These are phyloP conservation scores for Lutjanus argentimaculatus DNA, from an alignment of 2,797 vertebrate species.

Conservation along the genomic window DNA sequence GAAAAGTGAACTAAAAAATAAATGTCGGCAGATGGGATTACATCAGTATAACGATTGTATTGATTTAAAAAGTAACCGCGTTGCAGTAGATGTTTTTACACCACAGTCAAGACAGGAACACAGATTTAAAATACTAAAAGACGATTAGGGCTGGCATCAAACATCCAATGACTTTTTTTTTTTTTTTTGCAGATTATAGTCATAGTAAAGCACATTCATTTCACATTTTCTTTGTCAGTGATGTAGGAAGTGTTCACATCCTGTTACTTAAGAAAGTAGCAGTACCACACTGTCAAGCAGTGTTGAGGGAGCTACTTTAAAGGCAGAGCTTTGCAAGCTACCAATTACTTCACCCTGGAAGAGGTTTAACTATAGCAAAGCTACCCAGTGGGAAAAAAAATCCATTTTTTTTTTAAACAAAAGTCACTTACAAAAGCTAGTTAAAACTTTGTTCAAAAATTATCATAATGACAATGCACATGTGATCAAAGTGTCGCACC, in stretches of 20 bases:
- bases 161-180: not conserved
- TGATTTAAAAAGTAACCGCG: constrained; percentile 29
- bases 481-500: no score
- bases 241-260: not conserved
- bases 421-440: no score
- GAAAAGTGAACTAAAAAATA: constrained; percentile 14
- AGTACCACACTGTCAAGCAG: no score
- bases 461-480: no score
- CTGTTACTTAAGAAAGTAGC: not conserved
- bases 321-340: constrained; percentile 39
- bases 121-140: constrained; percentile 5
- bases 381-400: no score
- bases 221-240: not conserved
- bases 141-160: not conserved
- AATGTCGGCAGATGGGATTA: constrained; percentile 29
- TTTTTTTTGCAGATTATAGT: not conserved
- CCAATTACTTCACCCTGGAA: constrained; percentile 33
- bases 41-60: not conserved
- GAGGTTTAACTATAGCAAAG: constrained; percentile 7
- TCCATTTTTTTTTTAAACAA: no score
- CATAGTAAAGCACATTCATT: not conserved
- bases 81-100: not conserved
- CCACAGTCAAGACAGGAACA: constrained; percentile 9
- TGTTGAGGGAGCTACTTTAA: constrained; percentile 11
- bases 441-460: no score